Evolutionary conservation across 2,113 vertebrate species (phyloP).

Genomic region (Cyphomyrus plagiostoma): DNA sequence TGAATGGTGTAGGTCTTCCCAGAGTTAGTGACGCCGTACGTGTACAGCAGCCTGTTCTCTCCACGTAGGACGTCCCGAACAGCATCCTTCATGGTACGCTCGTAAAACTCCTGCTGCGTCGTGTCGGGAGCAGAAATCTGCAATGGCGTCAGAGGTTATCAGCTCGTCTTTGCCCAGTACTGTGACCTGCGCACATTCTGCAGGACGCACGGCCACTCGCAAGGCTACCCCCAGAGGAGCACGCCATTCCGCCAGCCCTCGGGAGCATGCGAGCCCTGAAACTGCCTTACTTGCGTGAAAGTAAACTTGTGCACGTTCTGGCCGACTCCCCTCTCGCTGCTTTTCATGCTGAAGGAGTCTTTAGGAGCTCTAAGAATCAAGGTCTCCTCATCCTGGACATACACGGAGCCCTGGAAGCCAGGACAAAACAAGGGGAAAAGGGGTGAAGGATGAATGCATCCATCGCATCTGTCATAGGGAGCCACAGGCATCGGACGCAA

Average conservation of each 20-base stretch:
- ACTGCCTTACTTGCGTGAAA: slow-evolving; percentile 71
- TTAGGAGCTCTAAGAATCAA: slow-evolving; percentile 84
- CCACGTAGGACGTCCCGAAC: slow-evolving; percentile 84
- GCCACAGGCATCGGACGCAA: background rate
- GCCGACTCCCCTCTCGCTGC: slow-evolving; percentile 76
- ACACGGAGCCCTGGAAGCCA: slow-evolving; percentile 72
- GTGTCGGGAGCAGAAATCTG: slow-evolving; percentile 86
- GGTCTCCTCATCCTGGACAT: slow-evolving; percentile 72
- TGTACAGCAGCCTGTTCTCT: slow-evolving; percentile 88
- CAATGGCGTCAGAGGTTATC: background rate
- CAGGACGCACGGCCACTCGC: too few species aligned
- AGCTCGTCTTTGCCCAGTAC: background rate
- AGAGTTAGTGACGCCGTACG: slow-evolving; percentile 94
- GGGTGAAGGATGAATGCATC: background rate
- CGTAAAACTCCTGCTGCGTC: slow-evolving; percentile 82
- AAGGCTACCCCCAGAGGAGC: background rate
- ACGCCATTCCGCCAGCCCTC: too few species aligned
- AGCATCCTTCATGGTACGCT: slow-evolving; percentile 76
- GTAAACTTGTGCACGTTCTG: slow-evolving; percentile 86
- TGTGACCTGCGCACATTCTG: background rate
- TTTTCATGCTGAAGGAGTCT: slow-evolving; percentile 83
- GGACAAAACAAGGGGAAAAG: background rate
- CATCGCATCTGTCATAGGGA: background rate
- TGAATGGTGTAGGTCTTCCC: slow-evolving; percentile 96
- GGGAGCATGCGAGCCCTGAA: background rate